phyloP scores from a whole-genome alignment of 2,888 invertebrate species.

The Steromphala cineraria region DNA sequence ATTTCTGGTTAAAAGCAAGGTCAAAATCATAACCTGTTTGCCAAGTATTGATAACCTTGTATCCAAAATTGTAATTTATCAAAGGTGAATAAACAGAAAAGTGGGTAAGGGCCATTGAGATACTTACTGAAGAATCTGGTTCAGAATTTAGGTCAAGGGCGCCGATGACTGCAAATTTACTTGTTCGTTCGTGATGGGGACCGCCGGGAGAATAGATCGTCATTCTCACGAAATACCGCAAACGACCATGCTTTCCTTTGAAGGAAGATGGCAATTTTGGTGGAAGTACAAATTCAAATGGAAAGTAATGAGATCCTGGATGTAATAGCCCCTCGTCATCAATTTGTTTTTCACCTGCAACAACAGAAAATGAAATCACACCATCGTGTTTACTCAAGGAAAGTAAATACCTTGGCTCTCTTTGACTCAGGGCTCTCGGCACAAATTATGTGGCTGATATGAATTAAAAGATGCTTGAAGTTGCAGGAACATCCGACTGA shows the following conservation, averaged over 20 bases:
- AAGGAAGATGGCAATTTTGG: slow-evolving; percentile 65
- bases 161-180: slow-evolving; percentile 69
- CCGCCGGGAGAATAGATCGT: slow-evolving; percentile 66
- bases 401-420: no score
- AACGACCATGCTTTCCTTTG: slow-evolving; percentile 67
- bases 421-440: no score
- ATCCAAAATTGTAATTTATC: no score
- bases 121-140: slow-evolving; percentile 67
- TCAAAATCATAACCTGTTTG: no score
- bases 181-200: slow-evolving; percentile 65
- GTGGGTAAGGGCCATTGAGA: neutral
- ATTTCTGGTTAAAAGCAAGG: no score
- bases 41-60: no score
- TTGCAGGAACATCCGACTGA: no score
- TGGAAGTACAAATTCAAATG: slow-evolving; percentile 68
- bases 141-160: slow-evolving; percentile 65
- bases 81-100: no score
- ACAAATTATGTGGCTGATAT: no score
- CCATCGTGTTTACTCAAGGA: neutral
- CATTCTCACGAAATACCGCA: slow-evolving; percentile 67
- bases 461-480: no score
- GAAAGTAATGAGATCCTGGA: slow-evolving; percentile 70
- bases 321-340: slow-evolving; percentile 64
- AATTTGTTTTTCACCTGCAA: slow-evolving; percentile 65
- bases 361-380: neutral